phyloP scores from a whole-genome alignment of 2,888 invertebrate species.

The Oscheius sp. region DNA sequence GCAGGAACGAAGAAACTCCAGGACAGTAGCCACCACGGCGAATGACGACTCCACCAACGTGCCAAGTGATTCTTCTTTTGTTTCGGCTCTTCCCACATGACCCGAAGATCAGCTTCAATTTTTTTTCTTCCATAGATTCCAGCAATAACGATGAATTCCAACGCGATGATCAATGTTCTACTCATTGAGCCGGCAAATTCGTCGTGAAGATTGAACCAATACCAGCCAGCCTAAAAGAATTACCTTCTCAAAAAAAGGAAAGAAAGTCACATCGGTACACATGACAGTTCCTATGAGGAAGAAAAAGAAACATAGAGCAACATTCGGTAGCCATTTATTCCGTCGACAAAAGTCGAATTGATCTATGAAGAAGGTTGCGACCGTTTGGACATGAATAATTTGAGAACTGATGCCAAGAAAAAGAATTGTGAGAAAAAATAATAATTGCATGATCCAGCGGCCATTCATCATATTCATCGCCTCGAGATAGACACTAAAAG shows the following conservation, averaged over 20 bases:
- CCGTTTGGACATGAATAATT: conserved; percentile 35
- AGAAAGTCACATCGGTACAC: conserved; percentile 21
- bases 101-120: neutral
- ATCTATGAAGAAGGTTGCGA: conserved; percentile 30
- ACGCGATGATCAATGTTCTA: neutral
- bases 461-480: conserved; percentile 70
- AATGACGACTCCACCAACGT: conserved; percentile 2
- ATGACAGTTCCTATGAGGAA: conserved; percentile 32
- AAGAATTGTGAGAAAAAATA: conserved; percentile 72
- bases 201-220: conserved; percentile 17
- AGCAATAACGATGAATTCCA: neutral
- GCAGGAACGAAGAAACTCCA: conserved; percentile 11
- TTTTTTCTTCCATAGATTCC: neutral
- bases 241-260: neutral
- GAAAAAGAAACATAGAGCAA: conserved; percentile 13
- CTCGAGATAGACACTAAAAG: conserved; percentile 72
- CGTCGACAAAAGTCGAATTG: conserved; percentile 25
- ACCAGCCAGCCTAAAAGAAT: conserved; percentile 12
- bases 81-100: neutral
- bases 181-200: conserved; percentile 10
- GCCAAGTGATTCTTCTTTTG: neutral
- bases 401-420: conserved; percentile 68
- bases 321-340: conserved; percentile 25
- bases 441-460: conserved; percentile 70
- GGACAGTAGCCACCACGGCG: conserved; percentile 8